Percentiles rank a stretch among this genome's conserved stretches.
Evolutionary conservation across 2,797 vertebrate species (phyloP).

Genomic region (Periparus ater): DNA sequence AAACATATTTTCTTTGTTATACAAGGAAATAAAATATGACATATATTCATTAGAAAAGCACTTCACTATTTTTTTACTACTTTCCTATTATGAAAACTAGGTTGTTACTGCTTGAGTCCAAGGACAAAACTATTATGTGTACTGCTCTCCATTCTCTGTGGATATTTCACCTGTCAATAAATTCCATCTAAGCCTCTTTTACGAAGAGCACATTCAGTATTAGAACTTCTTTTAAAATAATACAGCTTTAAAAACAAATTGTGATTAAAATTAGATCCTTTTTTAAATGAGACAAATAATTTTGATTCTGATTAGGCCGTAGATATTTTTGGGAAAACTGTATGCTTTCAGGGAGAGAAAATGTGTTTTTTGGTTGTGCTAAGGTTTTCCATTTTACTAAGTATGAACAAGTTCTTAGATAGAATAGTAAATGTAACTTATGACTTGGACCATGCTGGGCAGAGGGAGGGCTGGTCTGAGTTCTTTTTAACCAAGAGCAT

Average conservation of each 20-base stretch:
- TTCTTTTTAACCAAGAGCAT: not conserved
- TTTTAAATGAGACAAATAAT: not conserved
- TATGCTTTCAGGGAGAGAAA: not conserved
- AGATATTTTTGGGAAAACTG: not conserved
- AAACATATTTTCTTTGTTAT: not conserved
- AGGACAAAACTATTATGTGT: not conserved
- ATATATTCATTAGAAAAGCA: slow-evolving; percentile 38
- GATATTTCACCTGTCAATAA: not conserved
- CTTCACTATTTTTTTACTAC: not conserved
- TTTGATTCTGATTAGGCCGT: not conserved
- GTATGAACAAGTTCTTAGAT: not conserved
- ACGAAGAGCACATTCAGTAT: not conserved
- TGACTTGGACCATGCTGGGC: fast-evolving
- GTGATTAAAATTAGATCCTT: not conserved
- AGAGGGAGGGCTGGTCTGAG: fast-evolving
- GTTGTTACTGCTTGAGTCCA: not conserved
- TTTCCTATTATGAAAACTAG: not conserved
- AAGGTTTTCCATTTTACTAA: not conserved
- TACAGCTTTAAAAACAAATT: not conserved
- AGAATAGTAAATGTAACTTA: not conserved
- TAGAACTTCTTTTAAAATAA: not conserved
- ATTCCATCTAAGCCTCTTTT: not conserved
- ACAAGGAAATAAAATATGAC: not conserved
- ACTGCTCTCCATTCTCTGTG: not conserved
- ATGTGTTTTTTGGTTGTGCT: not conserved